Evolutionary conservation across 2,113 vertebrate species (phyloP).

Genomic region (Kryptolebias marmoratus): DNA sequence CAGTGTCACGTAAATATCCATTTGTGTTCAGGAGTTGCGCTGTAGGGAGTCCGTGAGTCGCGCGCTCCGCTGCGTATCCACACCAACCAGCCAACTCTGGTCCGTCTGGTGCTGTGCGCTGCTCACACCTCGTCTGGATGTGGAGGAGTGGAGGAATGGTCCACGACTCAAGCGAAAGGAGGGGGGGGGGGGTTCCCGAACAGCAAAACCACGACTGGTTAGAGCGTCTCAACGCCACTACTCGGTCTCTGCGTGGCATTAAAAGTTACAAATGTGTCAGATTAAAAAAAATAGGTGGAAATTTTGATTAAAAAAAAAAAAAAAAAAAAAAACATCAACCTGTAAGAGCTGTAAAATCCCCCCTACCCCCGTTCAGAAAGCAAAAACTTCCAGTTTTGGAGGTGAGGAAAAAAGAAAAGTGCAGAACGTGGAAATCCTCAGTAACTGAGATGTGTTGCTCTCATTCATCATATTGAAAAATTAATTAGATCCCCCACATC

Average conservation of each 20-base stretch:
- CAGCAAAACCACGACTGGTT: not conserved
- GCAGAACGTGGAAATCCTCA: constrained; percentile 18
- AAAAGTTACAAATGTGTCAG: fast-evolving
- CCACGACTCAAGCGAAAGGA: constrained; percentile 59
- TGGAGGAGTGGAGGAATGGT: constrained; percentile 73
- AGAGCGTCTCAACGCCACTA: not conserved
- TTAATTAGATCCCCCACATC: not conserved
- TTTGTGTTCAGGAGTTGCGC: constrained; percentile 65
- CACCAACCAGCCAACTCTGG: constrained; percentile 50
- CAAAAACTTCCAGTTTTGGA: constrained; percentile 54
- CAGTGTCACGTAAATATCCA: constrained; percentile 84
- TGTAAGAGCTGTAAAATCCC: not conserved
- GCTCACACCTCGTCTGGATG: constrained; percentile 57
- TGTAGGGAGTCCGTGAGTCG: constrained; percentile 58
- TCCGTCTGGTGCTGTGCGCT: constrained; percentile 61
- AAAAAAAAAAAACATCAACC: not conserved
- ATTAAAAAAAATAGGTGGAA: not conserved
- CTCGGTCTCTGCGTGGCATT: not conserved
- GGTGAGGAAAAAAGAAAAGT: constrained; percentile 46
- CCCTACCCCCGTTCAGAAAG: constrained; percentile 23
- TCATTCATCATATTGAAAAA: not conserved
- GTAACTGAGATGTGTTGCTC: not conserved
- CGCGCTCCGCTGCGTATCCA: constrained; percentile 53
- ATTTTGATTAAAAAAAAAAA: not conserved
- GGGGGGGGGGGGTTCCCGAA: constrained; percentile 42